Evolutionary conservation across 2,888 invertebrate species (phyloP), one percentile per base, ranked within the genome.

Genomic region (Dynastes tityus): DNA sequence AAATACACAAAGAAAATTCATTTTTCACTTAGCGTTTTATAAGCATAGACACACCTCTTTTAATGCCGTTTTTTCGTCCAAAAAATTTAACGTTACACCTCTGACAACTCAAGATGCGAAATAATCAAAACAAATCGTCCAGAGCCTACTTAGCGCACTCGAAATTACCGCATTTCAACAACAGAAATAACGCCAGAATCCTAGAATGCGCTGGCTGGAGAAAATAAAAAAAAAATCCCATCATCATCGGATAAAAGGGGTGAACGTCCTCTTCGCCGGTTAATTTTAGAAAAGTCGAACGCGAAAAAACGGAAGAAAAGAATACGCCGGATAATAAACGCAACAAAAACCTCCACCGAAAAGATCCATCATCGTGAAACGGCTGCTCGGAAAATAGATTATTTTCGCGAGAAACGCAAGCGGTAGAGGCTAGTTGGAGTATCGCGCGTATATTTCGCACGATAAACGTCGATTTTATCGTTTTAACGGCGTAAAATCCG

Each of bases 241-340:
- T 8, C 8, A 45, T 45, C 45, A 45, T 45, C 45, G 45, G 11
- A 8, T 37, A 37, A 53, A 53, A 53, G 63, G 77, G 78, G 78
- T 78, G 73, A 78, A 78, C 73, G 78, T 78, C 78, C 78, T 78
- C 22, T 49, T 63, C 8, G 5, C 29, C 45, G 55, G 55, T 71
- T 78, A 78, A 78, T 73, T 64, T 73, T 78, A 78, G 74, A 70
- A 77, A 71, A 71, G 49, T 22, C 64, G 63, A 49, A 53, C 65
- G 22, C 29, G 27, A 58, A 58, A 58, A 58, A 58, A 58, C 8
- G 8, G 22, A 58, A 8, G 22, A 3, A 58, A 58, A 22, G 16
- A 58, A 16, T 3, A 4, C 8, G 16, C 45, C 65, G 40, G 16
- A 11, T 37, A 71, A 51, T 51, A 71, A 71, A 78, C 22, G 65